These are phyloP conservation scores for Pterocles gutturalis DNA, from an alignment of 2,113 vertebrate species.

Conservation along the genomic window DNA sequence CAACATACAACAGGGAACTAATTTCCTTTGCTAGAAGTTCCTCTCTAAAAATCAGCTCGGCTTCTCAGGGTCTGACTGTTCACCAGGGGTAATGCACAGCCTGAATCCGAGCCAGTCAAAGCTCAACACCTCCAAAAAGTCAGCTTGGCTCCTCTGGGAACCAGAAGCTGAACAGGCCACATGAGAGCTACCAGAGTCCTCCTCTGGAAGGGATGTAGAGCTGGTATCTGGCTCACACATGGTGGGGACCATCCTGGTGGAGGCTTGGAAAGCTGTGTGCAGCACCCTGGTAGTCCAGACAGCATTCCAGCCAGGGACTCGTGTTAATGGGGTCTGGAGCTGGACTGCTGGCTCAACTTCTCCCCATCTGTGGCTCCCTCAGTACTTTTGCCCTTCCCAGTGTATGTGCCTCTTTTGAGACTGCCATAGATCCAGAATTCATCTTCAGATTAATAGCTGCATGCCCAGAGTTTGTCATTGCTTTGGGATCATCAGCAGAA, in stretches of 20 bases:
- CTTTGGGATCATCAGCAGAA: background rate
- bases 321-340: background rate
- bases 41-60: background rate
- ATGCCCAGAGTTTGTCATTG: background rate
- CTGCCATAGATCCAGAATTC: background rate
- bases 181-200: background rate
- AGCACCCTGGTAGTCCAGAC: background rate
- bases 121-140: background rate
- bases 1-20: background rate
- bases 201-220: background rate
- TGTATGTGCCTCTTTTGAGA: background rate
- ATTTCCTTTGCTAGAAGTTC: background rate
- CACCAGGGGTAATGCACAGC: background rate
- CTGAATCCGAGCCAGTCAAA: background rate
- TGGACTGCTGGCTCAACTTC: background rate
- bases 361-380: background rate
- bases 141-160: background rate
- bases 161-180: background rate
- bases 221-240: slow-evolving; percentile 3
- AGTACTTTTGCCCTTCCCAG: background rate
- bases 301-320: background rate
- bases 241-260: background rate
- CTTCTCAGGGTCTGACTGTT: background rate
- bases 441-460: background rate
- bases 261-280: background rate